A percentile compares a stretch with the other conserved stretches of the same genome.
phyloP scores from a whole-genome alignment of 2,113 vertebrate species.

The Percopsis transmontana region DNA sequence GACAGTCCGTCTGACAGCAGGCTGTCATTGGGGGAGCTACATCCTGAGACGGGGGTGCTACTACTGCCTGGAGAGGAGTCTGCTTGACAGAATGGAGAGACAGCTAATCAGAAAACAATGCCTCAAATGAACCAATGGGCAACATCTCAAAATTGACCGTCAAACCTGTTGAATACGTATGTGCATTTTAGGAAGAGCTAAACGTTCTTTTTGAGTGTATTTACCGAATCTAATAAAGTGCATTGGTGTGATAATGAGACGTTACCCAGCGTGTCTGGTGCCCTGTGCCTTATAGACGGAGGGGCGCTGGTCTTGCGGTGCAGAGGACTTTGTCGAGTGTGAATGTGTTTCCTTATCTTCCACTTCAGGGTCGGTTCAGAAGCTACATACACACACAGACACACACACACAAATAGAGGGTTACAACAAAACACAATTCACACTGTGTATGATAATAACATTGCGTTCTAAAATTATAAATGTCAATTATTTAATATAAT shows the following conservation, averaged over 20 bases:
- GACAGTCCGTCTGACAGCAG: constrained; percentile 74
- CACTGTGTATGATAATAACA: too few relatives aligned
- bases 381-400: constrained; percentile 67
- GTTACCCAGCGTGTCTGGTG: constrained; percentile 81
- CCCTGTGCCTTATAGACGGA: constrained; percentile 81
- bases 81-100: constrained; percentile 49
- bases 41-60: constrained; percentile 88
- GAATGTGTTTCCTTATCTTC: constrained; percentile 88
- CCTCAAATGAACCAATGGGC: too few relatives aligned
- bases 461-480: too few relatives aligned
- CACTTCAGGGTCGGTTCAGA: constrained; percentile 95
- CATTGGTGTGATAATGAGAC: neutral
- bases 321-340: constrained; percentile 88
- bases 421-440: constrained; percentile 12
- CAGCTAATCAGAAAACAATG: neutral
- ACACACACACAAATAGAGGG: constrained; percentile 1
- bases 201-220: too few relatives aligned
- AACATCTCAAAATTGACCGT: too few relatives aligned
- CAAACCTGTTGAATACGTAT: too few relatives aligned
- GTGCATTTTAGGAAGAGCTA: too few relatives aligned
- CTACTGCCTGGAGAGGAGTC: constrained; percentile 91
- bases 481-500: neutral
- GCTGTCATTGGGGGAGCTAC: constrained; percentile 92
- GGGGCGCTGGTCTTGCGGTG: constrained; percentile 90
- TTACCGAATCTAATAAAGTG: neutral